Conservation (phyloP, 35 echinoderm and acorn worm genomes). For the Ptychodera flava region DNA sequence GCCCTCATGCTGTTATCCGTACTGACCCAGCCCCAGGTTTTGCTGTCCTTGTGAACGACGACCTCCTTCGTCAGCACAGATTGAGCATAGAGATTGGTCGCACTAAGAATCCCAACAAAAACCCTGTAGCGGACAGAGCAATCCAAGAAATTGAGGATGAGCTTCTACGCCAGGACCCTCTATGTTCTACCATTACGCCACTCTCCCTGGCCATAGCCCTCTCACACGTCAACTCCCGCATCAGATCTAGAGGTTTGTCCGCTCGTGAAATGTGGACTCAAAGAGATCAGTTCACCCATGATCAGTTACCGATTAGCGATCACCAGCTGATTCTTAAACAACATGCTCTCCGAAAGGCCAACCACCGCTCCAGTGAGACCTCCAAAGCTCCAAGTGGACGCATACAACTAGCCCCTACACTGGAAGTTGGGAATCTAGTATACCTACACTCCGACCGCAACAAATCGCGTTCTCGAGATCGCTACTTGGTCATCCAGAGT, state of each 20-base stretch:
- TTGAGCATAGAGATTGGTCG: constrained; percentile 46
- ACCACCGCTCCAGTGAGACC: constrained; percentile 29
- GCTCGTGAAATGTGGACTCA: constrained; percentile 60
- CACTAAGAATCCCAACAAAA: constrained; percentile 58
- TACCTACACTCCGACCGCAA: constrained; percentile 46
- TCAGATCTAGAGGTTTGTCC: constrained; percentile 42
- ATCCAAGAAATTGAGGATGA: constrained; percentile 57
- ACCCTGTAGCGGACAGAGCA: constrained; percentile 52
- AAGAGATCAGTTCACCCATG: constrained; percentile 58
- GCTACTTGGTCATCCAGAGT: constrained; percentile 25
- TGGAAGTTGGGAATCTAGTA: constrained; percentile 28
- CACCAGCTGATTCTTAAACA: constrained; percentile 29
- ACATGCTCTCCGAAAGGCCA: constrained; percentile 16
- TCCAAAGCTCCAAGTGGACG: constrained; percentile 20
- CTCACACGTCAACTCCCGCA: constrained; percentile 29
- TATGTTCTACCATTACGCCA: constrained; percentile 13
- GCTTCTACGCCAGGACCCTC: constrained; percentile 24
- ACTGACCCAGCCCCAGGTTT: constrained; percentile 48
- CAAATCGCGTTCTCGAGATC: constrained; percentile 17
- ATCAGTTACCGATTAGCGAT: constrained; percentile 43
- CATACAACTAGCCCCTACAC: background rate
- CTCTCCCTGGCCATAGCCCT: constrained; percentile 30
- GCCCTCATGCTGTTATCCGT: constrained; percentile 43
- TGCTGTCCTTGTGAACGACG: background rate
- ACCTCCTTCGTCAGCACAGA: constrained; percentile 27